A percentile compares a stretch with the other conserved stretches of the same genome.
phyloP scores from a whole-genome alignment of 2,113 vertebrate genomes.

The Syngnathus floridae region DNA sequence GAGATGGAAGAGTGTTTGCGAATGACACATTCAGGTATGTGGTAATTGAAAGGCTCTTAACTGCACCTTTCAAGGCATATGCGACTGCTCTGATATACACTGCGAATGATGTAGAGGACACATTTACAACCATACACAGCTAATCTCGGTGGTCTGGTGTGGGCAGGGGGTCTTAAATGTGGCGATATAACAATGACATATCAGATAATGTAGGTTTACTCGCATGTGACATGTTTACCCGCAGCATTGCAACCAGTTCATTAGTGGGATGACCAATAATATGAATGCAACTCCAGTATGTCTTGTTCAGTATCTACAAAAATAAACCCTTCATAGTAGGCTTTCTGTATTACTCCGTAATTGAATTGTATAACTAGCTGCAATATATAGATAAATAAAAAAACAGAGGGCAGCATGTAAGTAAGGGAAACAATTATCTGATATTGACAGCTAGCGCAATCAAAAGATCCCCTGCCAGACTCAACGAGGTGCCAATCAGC shows the following conservation, averaged over 20 bases:
- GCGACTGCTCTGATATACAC: slow-evolving; percentile 32
- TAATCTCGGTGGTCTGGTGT: slow-evolving; percentile 21
- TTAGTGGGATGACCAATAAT: background rate
- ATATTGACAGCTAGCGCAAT: slow-evolving; percentile 71
- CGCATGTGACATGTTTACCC: slow-evolving; percentile 7
- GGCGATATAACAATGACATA: slow-evolving; percentile 26
- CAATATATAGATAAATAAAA: slow-evolving; percentile 7
- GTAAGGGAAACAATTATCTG: slow-evolving; percentile 63
- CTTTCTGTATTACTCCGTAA: background rate
- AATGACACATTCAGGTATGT: slow-evolving; percentile 51
- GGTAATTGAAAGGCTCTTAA: slow-evolving; percentile 65
- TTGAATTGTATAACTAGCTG: slow-evolving; percentile 7
- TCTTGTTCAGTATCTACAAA: background rate
- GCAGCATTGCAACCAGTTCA: background rate
- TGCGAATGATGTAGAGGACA: slow-evolving; percentile 42
- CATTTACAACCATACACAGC: slow-evolving; percentile 52
- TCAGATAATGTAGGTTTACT: slow-evolving; percentile 7
- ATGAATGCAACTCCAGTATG: background rate
- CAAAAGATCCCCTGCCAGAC: slow-evolving; percentile 67
- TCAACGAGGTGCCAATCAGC: slow-evolving; percentile 75
- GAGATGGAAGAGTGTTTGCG: slow-evolving; percentile 42
- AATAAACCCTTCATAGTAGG: background rate
- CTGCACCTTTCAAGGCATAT: slow-evolving; percentile 56
- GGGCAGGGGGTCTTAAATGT: slow-evolving; percentile 20
- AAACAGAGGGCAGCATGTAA: slow-evolving; percentile 47